These are phyloP conservation scores for Eurytoma adleriae DNA, from an alignment of 2,888 invertebrate genomes.

Conservation along the genomic window DNA sequence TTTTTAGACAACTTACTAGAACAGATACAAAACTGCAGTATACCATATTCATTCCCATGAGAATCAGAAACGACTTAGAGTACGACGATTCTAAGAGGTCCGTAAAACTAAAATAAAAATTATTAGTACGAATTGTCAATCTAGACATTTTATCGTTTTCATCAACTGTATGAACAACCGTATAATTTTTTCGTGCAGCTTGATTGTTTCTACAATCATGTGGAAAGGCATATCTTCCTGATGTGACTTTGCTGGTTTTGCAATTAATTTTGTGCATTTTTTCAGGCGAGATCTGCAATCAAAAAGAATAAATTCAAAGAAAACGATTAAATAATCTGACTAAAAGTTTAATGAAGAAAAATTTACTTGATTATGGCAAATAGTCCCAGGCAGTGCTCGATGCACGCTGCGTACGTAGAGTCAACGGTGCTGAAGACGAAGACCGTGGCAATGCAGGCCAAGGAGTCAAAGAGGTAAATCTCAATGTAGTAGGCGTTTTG, in stretches of 20 bases:
- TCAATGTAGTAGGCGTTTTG: not conserved
- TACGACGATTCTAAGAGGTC: constrained; percentile 20
- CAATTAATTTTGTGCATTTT: not conserved
- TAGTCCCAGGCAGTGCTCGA: constrained; percentile 31
- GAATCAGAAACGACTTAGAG: constrained; percentile 17
- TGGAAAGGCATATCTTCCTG: constrained; percentile 7
- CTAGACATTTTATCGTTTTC: not conserved
- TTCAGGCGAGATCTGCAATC: constrained; percentile 19
- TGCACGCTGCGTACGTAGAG: constrained; percentile 22
- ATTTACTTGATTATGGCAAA: constrained; percentile 43
- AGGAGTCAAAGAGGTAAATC: constrained; percentile 18
- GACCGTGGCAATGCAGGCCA: constrained; percentile 14
- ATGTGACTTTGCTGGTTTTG: not conserved
- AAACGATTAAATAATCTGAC: not conserved
- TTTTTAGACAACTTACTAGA: not conserved
- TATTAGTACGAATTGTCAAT: not conserved
- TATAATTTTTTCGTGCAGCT: constrained; percentile 34
- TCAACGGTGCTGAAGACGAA: constrained; percentile 26
- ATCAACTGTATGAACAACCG: not conserved
- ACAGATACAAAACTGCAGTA: constrained; percentile 28
- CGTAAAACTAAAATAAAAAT: constrained; percentile 4
- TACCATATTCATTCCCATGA: constrained; percentile 31
- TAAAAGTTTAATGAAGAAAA: no score
- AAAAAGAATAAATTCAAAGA: not conserved
- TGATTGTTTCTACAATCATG: constrained; percentile 7